Evolutionary conservation across 2,888 invertebrate genomes (phyloP), one percentile per base, ranked within the genome.

Genomic region (Ditula angustiorana): DNA sequence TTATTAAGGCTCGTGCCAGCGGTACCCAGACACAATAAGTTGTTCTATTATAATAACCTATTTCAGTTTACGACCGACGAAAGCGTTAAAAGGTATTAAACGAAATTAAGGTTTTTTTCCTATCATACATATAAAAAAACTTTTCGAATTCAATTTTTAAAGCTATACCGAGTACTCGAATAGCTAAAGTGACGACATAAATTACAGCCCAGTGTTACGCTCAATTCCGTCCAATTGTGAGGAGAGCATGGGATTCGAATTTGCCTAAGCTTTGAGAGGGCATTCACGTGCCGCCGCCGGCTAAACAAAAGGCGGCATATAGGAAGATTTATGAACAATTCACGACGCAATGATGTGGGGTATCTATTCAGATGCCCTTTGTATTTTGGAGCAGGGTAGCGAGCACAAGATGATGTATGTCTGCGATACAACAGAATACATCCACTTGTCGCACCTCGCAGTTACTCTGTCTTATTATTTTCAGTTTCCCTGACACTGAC

Each of bases 271-370:
- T 73, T 68, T 53, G 68, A 59, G 56, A 72, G 78, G 78, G 80
- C 79, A 82, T 85, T 84, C 85, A 82, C 78, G 78, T 74, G 73
- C 77, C 76, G 74, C 71, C 74, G 72, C 76, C 71, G 73, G 76
- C 85, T 85, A 88, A 90, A 90, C 91, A 91, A 91, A 88, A 88
- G 90, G 82, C 83, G 80, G 79, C 80, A 81, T 84, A 82, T 81
- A 82, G 78, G 83, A 83, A 89, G 87, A 90, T 90, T 91, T 91
- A 90, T 88, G 87, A 83, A 87, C 90, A 86, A 87, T 90, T 90
- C 86, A 85, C 85, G 79, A 80, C 80, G 85, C 87, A 85, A 86
- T 90, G 88, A 89, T 88, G 87, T 88, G 88, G 89, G 86, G 82
- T 85, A 85, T 86, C 85, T 83, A 88, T 87, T 88, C 86, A 87